These are phyloP conservation scores for Cylas formicarius DNA, from an alignment of 1,140 invertebrate genomes.

Conservation along the genomic window DNA sequence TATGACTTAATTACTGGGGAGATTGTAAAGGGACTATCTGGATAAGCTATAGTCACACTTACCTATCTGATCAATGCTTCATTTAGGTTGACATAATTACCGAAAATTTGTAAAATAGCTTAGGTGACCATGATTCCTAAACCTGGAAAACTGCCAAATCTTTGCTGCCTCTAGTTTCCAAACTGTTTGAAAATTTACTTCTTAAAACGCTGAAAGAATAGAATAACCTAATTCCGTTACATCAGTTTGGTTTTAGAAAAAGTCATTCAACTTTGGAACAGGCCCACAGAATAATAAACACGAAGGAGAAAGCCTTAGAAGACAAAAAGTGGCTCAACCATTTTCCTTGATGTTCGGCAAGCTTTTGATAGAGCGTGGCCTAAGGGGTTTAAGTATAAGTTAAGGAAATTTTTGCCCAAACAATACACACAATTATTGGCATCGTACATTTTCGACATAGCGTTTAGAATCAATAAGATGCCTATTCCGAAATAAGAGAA, in stretches of 20 bases:
- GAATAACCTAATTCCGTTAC: constrained; percentile 26
- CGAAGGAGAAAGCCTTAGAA: not conserved
- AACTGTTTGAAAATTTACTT: too few species aligned
- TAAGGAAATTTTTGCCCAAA: not conserved
- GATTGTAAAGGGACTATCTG: too few species aligned
- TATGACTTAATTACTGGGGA: too few species aligned
- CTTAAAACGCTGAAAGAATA: too few species aligned
- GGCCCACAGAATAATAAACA: too few species aligned
- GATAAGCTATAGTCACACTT: too few species aligned
- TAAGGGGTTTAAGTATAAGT: not conserved
- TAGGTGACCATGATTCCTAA: too few species aligned
- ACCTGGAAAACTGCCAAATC: too few species aligned
- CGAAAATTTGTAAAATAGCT: too few species aligned
- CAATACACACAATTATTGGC: not conserved
- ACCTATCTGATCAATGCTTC: too few species aligned
- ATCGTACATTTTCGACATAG: not conserved
- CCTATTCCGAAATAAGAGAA: not conserved
- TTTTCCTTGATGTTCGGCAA: constrained; percentile 1
- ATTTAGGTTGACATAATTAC: too few species aligned
- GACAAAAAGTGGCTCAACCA: not conserved
- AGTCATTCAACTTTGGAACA: constrained; percentile 6
- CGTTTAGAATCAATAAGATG: not conserved
- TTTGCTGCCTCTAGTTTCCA: too few species aligned
- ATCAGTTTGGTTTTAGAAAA: constrained; percentile 37
- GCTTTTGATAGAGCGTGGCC: constrained; percentile 1